These are phyloP conservation scores for Hiodon alosoides DNA, from an alignment of 2,113 vertebrate species.

Conservation along the genomic window DNA sequence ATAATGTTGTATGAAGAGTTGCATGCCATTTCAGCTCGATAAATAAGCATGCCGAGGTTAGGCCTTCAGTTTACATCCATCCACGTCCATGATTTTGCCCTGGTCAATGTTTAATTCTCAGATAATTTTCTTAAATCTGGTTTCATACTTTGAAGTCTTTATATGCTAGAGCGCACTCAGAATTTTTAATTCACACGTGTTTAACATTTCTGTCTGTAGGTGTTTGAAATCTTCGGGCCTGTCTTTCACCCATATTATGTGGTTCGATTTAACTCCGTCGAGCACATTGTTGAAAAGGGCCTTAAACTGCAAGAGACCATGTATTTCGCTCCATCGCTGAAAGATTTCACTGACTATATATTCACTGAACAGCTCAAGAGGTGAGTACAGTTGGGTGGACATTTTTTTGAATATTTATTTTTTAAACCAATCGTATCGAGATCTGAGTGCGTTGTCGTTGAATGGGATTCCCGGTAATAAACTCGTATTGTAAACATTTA, in stretches of 20 bases:
- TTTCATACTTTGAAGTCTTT: neutral
- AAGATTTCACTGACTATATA: slow-evolving; percentile 86
- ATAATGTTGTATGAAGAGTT: too few relatives aligned
- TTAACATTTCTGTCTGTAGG: slow-evolving; percentile 54
- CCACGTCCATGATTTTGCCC: too few relatives aligned
- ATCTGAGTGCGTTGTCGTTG: neutral
- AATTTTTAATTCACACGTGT: neutral
- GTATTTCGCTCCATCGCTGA: slow-evolving; percentile 77
- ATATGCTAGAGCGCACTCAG: too few relatives aligned
- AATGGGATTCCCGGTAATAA: too few relatives aligned
- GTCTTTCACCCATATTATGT: slow-evolving; percentile 86
- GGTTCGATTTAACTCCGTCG: slow-evolving; percentile 76
- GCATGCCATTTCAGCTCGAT: too few relatives aligned
- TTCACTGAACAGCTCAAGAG: slow-evolving; percentile 72
- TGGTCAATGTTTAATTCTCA: too few relatives aligned
- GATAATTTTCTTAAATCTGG: too few relatives aligned
- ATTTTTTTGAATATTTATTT: neutral
- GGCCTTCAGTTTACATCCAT: too few relatives aligned
- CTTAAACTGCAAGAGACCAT: slow-evolving; percentile 70
- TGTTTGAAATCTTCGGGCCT: slow-evolving; percentile 93
- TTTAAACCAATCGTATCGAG: neutral
- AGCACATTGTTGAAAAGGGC: slow-evolving; percentile 69
- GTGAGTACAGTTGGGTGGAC: slow-evolving; percentile 41
- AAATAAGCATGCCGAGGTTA: too few relatives aligned
- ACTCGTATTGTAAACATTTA: too few relatives aligned